These are phyloP conservation scores for Channa maculata DNA, from an alignment of 2,113 vertebrate species.

Conservation along the genomic window DNA sequence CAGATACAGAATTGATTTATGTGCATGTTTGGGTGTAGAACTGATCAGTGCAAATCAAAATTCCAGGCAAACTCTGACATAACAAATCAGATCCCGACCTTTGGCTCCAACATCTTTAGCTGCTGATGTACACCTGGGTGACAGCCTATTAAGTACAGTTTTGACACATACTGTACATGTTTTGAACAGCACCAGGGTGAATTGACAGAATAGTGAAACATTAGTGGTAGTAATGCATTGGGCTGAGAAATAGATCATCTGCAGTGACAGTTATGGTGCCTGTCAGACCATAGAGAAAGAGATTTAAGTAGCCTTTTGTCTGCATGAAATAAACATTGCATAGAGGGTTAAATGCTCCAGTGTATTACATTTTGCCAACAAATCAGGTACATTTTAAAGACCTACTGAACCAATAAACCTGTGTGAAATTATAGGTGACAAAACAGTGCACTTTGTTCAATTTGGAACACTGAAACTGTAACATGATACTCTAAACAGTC, in stretches of 20 bases:
- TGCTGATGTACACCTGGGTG: conserved; percentile 79
- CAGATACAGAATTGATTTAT: conserved; percentile 86
- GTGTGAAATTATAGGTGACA: conserved; percentile 39
- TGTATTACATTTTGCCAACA: conserved; percentile 67
- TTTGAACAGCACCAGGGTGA: conserved; percentile 64
- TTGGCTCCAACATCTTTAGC: conserved; percentile 82
- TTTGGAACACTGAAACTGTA: no score
- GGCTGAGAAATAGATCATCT: conserved; percentile 72
- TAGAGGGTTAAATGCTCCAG: conserved; percentile 72
- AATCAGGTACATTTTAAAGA: conserved; percentile 55
- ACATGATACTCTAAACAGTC: conserved; percentile 5
- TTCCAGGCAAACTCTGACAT: conserved; percentile 80
- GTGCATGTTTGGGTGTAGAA: conserved; percentile 81
- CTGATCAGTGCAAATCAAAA: conserved; percentile 87
- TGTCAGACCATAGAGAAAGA: conserved; percentile 66
- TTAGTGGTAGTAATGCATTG: conserved; percentile 71
- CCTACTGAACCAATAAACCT: conserved; percentile 28
- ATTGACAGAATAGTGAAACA: conserved; percentile 75
- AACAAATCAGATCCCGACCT: conserved; percentile 84
- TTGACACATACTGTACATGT: conserved; percentile 69
- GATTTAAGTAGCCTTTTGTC: conserved; percentile 76
- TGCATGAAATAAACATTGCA: conserved; percentile 75
- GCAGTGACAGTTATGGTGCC: conserved; percentile 74
- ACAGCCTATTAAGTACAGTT: conserved; percentile 65
- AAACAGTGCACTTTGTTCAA: background rate